Evolutionary conservation across 2,888 invertebrate genomes (phyloP), one percentile per base, ranked within the genome.

Genomic region (Noctua janthina): DNA sequence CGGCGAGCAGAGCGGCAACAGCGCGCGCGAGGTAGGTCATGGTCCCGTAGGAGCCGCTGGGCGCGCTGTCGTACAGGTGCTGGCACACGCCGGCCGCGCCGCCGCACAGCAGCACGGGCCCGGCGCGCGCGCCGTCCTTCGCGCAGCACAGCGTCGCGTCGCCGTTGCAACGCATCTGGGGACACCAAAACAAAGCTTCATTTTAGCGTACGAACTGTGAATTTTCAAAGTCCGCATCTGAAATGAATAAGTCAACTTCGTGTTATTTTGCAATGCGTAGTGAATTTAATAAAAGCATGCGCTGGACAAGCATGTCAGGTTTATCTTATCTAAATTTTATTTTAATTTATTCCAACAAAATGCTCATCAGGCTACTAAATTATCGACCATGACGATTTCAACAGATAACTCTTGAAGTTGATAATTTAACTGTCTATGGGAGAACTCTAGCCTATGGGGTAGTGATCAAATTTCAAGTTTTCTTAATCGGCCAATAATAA

Each of bases 41-140:
- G 72, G 99, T 99, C 85, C 99, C 99, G 95, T 98, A 99, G 92
- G 99, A 98, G 83, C 99, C 99, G 94, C 99, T 99, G 4, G 99
- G 99, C 43, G 99, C 99, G 94, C 99, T 99, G 96, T 99, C 99
- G 95, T 99, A 99, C 94, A 99, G 98, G 95, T 99, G 99, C 95
- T 99, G 98, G 95, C 99, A 99, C 86, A 99, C 98, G 89, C 98
- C 99, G 1, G 99, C 99, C 51, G 99, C 99, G 76, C 99, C 99
- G 76, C 99, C 98, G 94, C 99, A 99, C 62, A 98, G 96, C 56
- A 98, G 95, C 84, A 98, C 97, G 75, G 82, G 97, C 0, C 78
- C 54, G 87, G 98, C 99, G 99, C 35, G 99, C 98, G 99, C 98
- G 49, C 84, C 89, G 13, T 97, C 97, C 95, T 99, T 98, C 7